phyloP scores from a whole-genome alignment of 2,888 invertebrate species.

The Drosophila borborema region DNA sequence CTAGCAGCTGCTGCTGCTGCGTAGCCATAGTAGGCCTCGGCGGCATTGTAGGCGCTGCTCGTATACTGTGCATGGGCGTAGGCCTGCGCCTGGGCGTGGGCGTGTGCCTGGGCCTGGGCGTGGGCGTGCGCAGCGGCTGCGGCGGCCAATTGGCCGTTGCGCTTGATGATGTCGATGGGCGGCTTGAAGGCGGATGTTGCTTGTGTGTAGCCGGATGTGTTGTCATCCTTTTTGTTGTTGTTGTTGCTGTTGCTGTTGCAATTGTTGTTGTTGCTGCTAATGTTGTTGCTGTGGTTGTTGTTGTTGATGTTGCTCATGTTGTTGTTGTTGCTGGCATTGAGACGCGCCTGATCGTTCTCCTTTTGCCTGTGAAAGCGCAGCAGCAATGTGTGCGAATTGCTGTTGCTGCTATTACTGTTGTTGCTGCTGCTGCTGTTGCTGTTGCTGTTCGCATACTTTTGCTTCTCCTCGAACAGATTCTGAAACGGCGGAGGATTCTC shows the following conservation, averaged over 20 bases:
- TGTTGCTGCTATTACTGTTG: conserved; percentile 18
- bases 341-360: conserved; percentile 84
- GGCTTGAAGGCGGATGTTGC: conserved; percentile 93
- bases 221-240: conserved; percentile 35
- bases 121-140: conserved; percentile 67
- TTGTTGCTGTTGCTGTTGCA: background rate
- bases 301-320: conserved; percentile 35
- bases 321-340: conserved; percentile 61
- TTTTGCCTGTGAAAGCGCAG: conserved; percentile 85
- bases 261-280: conserved; percentile 2
- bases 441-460: conserved; percentile 84
- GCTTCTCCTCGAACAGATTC: conserved; percentile 93
- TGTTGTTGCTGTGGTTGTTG: conserved; percentile 62
- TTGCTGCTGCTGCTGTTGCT: conserved; percentile 4
- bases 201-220: conserved; percentile 88
- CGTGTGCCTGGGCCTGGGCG: conserved; percentile 48
- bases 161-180: conserved; percentile 88
- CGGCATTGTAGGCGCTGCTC: conserved; percentile 71
- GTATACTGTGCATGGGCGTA: conserved; percentile 60
- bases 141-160: conserved; percentile 83
- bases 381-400: conserved; percentile 83
- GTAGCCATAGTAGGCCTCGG: conserved; percentile 80
- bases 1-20: conserved; percentile 68
- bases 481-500: conserved; percentile 93
- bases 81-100: conserved; percentile 46